Evolutionary conservation across 2,797 vertebrate species (phyloP).

Genomic region (Chaetophractus vellerosus): DNA sequence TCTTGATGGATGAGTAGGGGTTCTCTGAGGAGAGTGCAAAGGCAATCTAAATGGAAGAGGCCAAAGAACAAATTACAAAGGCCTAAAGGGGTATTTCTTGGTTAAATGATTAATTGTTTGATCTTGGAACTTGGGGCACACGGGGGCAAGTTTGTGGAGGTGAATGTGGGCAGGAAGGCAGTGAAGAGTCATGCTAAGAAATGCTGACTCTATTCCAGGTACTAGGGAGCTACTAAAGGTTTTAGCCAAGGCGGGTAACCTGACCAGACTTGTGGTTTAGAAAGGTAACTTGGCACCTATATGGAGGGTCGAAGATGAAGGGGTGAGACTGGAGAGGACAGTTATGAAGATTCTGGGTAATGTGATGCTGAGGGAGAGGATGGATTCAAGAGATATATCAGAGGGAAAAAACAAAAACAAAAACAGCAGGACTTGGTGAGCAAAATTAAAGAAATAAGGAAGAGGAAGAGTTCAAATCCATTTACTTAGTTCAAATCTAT

Average conservation of each 20-base stretch:
- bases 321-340: not conserved
- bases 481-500: not conserved
- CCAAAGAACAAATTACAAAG: not conserved
- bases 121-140: not conserved
- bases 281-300: not conserved
- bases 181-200: not conserved
- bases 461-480: not conserved
- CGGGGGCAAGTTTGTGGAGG: not conserved
- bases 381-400: slow-evolving; percentile 9
- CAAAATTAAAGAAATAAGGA: not conserved
- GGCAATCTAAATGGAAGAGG: not conserved
- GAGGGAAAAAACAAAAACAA: not conserved
- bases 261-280: not conserved
- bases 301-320: not conserved
- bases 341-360: slow-evolving; percentile 9
- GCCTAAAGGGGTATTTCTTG: not conserved
- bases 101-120: slow-evolving; percentile 3
- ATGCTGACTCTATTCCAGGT: not conserved
- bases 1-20: not conserved
- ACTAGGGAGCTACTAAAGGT: not conserved
- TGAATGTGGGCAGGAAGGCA: not conserved
- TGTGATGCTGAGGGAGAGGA: not conserved
- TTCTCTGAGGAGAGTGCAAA: slow-evolving; percentile 13
- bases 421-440: not conserved
- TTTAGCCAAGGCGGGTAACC: not conserved